phyloP scores from a whole-genome alignment of 2,888 invertebrate species.

The Altica lythri region DNA sequence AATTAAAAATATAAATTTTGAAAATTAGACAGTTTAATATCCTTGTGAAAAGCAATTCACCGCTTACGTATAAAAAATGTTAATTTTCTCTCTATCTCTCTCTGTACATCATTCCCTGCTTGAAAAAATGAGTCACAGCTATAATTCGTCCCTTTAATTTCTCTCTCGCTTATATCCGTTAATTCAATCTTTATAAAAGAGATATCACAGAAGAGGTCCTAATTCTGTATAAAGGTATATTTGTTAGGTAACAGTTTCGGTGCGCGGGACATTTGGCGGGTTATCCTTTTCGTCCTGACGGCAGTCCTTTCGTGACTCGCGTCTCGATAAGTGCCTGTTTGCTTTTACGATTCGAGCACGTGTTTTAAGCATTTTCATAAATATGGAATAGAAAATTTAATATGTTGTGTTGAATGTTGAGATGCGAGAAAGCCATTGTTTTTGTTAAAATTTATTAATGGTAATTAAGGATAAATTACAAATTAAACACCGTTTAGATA shows the following conservation, averaged over 20 bases:
- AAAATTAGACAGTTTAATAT: no score
- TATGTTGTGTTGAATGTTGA: constrained; percentile 10
- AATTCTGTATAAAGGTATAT: constrained; percentile 14
- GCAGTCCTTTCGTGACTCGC: constrained; percentile 38
- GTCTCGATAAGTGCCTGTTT: constrained; percentile 29
- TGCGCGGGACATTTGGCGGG: constrained; percentile 30
- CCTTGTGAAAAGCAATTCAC: no score
- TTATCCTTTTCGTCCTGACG: constrained; percentile 24
- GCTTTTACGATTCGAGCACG: constrained; percentile 24
- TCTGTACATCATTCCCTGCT: no score
- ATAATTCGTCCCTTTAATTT: no score
- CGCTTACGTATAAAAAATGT: no score
- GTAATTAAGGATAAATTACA: no score
- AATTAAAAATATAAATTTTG: no score
- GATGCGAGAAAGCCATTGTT: background rate
- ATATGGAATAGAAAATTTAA: constrained; percentile 16
- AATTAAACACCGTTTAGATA: no score
- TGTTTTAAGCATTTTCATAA: constrained; percentile 17
- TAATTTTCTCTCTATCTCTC: no score
- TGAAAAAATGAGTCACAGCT: no score
- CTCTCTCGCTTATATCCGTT: background rate
- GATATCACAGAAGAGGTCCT: constrained; percentile 12
- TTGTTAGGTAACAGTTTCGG: constrained; percentile 16
- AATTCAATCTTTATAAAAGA: constrained; percentile 10
- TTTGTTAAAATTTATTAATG: constrained; percentile 10